phyloP scores from a whole-genome alignment of 2,888 invertebrate species.

The Podabrus alpinus region DNA sequence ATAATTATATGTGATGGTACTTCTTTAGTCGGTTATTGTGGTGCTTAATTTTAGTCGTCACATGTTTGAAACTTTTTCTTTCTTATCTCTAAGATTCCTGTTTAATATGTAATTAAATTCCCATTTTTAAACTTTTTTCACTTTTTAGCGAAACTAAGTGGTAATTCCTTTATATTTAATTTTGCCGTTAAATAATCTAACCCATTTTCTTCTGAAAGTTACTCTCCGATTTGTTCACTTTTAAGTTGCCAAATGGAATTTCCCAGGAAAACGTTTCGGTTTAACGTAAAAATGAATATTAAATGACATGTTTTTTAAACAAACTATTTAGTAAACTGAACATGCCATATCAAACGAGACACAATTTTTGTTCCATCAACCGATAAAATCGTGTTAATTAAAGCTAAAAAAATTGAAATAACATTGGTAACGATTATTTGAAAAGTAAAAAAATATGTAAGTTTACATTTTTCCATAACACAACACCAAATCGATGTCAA shows the following conservation, averaged over 20 bases:
- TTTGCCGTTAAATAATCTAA: too few species aligned
- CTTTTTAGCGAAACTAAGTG: neutral
- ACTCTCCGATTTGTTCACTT: neutral
- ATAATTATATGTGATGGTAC: neutral
- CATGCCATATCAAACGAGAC: neutral
- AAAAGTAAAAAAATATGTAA: neutral
- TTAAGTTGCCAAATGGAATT: neutral
- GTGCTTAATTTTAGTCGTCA: neutral
- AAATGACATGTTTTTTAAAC: neutral
- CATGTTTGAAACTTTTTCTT: neutral
- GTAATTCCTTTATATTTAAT: neutral
- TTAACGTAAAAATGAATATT: neutral
- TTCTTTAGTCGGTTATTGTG: neutral
- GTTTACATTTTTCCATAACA: neutral
- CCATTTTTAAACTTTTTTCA: neutral
- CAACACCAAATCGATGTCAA: neutral
- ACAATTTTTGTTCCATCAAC: neutral
- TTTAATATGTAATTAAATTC: neutral
- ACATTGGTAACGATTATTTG: neutral
- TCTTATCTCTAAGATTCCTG: neutral
- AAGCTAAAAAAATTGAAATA: neutral
- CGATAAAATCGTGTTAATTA: neutral
- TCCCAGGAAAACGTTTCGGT: neutral
- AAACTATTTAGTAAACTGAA: neutral
- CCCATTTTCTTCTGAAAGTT: too few species aligned